Base-by-base conservation (phyloP, 2,797 vertebrate species). In the Tangara arthus region DNA sequence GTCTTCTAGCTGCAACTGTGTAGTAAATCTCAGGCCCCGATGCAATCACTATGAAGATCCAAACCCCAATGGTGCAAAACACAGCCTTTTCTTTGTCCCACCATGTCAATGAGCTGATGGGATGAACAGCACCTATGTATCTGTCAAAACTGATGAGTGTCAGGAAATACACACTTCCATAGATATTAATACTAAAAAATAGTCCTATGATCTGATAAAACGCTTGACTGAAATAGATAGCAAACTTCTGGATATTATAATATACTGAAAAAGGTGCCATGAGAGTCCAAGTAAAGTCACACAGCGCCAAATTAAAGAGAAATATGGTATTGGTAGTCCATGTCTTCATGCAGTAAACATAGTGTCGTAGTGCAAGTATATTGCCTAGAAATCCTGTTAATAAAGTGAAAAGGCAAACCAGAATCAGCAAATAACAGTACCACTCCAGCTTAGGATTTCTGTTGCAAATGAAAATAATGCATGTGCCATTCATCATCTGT, bases 141-240 rank as follows among this genome's bases (percentile, higher is more conserved):
- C 98, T 98, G 89, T 98, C 98, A 42, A 98, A 98, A 65, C 98
- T 98, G 95, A 98, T 97, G 19, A 98, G 96, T 9, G 97, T 97
- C 81, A 99, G 97, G 94, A 98, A 99, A 85, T 98, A 95, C 79
- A 99, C 97, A 78, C 98, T 98, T 78, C 98, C 98, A 1, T 98
- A 98, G 56, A 98, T 97, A 89, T 98, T 98, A 92, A 98, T 86
- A 84, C 97, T 98, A 81, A 99, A 98, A 84, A 98, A 97, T 56
- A 98, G 73, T 93, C 77, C 97, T 96, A 97, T 97, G 63, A 98
- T 96, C 60, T 98, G 95, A 96, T 98, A 97, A 93, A 98, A 98
- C 5, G 82, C 76, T 50, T 96, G 87, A 27, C 82, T 94, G 79
- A 95, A 95, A 34, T 80, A 49, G 24, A 73, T 44, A 56, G 92